Evolutionary conservation across 2,888 invertebrate species (phyloP).

Genomic region (Drosophila mercatorum): DNA sequence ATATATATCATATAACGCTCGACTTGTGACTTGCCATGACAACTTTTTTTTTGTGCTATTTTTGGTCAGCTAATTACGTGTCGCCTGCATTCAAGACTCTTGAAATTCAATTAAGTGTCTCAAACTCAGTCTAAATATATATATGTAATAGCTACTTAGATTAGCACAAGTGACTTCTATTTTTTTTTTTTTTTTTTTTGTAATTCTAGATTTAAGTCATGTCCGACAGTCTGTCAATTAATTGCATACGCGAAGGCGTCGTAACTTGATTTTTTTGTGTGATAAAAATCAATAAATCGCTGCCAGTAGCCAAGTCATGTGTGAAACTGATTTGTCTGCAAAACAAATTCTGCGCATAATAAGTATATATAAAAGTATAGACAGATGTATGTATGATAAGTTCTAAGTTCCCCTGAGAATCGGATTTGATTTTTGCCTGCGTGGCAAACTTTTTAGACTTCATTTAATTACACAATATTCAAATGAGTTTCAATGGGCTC

Average conservation of each 20-base stretch:
- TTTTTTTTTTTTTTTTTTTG: too few relatives aligned
- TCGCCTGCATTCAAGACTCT: constrained; percentile 20
- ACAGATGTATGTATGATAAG: too few relatives aligned
- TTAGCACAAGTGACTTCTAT: background rate
- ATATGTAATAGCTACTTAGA: background rate
- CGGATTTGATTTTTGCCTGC: background rate
- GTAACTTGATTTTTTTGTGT: constrained; percentile 11
- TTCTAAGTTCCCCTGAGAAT: background rate
- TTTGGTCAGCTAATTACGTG: constrained; percentile 15
- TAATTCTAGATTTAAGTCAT: constrained; percentile 10
- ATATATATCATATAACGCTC: constrained; percentile 18
- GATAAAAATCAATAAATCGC: constrained; percentile 29
- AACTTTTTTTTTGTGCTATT: constrained; percentile 37
- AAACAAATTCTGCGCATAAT: background rate
- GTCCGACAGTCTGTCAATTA: constrained; percentile 36
- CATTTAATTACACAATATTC: background rate
- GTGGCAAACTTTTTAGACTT: constrained; percentile 2
- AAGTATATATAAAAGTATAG: too few relatives aligned
- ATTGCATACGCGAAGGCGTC: constrained; percentile 55
- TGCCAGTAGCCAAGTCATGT: constrained; percentile 27
- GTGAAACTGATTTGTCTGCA: constrained; percentile 32
- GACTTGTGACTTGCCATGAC: constrained; percentile 31
- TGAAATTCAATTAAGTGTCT: constrained; percentile 38
- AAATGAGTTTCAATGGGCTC: constrained; percentile 4
- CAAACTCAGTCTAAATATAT: background rate